Conservation (phyloP, 2,888 invertebrate genomes). For the Mimachlamys varia region DNA sequence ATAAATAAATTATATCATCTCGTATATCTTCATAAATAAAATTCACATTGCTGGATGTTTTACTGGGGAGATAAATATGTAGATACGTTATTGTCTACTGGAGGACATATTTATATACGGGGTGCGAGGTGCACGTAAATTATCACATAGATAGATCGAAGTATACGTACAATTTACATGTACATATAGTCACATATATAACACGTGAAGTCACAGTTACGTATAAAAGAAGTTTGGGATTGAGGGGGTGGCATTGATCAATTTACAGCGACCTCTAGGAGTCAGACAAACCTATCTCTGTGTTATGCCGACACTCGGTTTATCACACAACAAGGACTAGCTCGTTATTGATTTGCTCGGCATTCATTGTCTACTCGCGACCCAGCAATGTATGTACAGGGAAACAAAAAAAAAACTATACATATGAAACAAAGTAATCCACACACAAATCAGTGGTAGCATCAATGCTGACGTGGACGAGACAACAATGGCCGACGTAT, state of each 20-base stretch:
- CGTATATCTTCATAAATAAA: too few relatives aligned
- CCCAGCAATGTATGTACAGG: not conserved
- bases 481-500: not conserved
- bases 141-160: too few relatives aligned
- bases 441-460: not conserved
- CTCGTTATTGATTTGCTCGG: slow-evolving; percentile 1
- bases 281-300: not conserved
- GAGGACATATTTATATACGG: too few relatives aligned
- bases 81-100: too few relatives aligned
- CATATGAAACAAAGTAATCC: not conserved
- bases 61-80: too few relatives aligned
- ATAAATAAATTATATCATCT: too few relatives aligned
- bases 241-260: slow-evolving; percentile 23
- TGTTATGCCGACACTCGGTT: slow-evolving; percentile 9
- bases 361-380: slow-evolving; percentile 28
- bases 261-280: not conserved
- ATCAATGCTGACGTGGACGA: slow-evolving; percentile 31
- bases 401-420: slow-evolving; percentile 4
- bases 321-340: slow-evolving; percentile 1
- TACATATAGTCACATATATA: too few relatives aligned
- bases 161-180: too few relatives aligned
- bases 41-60: too few relatives aligned
- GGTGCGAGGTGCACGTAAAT: too few relatives aligned
- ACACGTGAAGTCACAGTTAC: too few relatives aligned
- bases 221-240: not conserved